phyloP scores from a whole-genome alignment of 2,888 invertebrate genomes.

The Diachrysia chrysitis region DNA sequence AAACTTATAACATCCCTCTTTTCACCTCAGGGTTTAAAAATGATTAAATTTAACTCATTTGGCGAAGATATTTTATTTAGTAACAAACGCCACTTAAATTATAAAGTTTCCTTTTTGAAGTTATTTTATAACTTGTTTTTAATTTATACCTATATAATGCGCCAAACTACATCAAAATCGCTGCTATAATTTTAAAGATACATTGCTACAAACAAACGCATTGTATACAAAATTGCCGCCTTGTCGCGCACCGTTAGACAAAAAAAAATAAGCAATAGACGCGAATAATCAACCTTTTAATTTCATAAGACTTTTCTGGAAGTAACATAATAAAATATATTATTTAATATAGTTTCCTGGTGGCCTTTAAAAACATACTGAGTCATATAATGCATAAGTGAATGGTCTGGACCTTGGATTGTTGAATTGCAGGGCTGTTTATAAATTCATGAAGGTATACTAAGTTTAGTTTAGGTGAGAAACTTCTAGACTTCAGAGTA shows the following conservation, averaged over 20 bases:
- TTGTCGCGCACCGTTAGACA: neutral
- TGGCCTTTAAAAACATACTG: conserved; percentile 57
- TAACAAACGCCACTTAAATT: too few species aligned
- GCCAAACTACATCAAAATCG: neutral
- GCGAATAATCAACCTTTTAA: neutral
- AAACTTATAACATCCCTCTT: too few species aligned
- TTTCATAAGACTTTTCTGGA: conserved; percentile 20
- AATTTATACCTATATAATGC: too few species aligned
- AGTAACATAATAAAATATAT: conserved; percentile 21
- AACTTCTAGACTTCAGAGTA: neutral
- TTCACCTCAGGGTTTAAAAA: too few species aligned
- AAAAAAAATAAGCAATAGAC: neutral
- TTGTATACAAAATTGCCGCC: neutral
- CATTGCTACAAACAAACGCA: neutral
- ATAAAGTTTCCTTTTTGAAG: too few species aligned
- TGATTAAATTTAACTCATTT: too few species aligned
- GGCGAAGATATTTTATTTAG: too few species aligned
- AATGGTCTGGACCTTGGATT: conserved; percentile 50
- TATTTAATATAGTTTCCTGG: conserved; percentile 52
- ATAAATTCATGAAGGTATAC: conserved; percentile 23
- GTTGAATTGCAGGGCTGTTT: conserved; percentile 47
- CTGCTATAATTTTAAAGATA: neutral
- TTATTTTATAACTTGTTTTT: too few species aligned
- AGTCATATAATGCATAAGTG: conserved; percentile 51
- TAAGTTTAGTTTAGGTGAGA: neutral